phyloP scores from a whole-genome alignment of 2,113 vertebrate species.

The Pseudolaguvia tuberculata region DNA sequence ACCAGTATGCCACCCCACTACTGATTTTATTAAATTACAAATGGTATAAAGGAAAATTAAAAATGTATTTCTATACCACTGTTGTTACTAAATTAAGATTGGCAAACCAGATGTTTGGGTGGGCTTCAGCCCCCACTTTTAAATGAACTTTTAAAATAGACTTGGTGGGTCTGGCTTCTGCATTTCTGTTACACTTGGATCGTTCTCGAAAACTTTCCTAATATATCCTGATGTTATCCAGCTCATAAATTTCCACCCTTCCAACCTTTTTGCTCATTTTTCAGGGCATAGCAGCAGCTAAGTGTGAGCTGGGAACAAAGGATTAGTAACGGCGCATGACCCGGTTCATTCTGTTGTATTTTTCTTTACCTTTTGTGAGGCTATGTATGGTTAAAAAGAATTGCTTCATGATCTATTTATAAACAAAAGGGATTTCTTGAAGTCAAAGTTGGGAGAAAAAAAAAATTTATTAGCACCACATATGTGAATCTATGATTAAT shows the following conservation, averaged over 20 bases:
- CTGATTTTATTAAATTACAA: too few species aligned
- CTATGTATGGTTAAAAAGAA: conserved; percentile 41
- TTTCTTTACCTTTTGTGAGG: conserved; percentile 52
- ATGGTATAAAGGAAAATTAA: too few species aligned
- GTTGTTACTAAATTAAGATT: too few species aligned
- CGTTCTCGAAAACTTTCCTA: conserved; percentile 49
- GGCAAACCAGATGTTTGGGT: too few species aligned
- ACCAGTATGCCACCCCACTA: too few species aligned
- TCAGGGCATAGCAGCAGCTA: conserved; percentile 34
- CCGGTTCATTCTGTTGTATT: conserved; percentile 29
- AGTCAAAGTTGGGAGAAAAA: not conserved
- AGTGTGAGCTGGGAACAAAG: conserved; percentile 10
- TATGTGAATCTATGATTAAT: not conserved
- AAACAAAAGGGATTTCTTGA: not conserved
- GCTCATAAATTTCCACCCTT: conserved; percentile 51
- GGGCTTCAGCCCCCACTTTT: too few species aligned
- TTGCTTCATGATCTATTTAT: conserved; percentile 35
- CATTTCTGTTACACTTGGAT: conserved; percentile 23
- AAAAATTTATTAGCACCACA: not conserved
- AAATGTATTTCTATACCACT: too few species aligned
- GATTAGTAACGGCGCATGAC: not conserved
- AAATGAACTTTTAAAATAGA: too few species aligned
- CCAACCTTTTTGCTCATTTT: conserved; percentile 51
- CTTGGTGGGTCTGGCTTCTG: too few species aligned
- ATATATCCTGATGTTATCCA: conserved; percentile 41